phyloP scores from a whole-genome alignment of 2,113 vertebrate genomes.

The Spilogale gracilis region DNA sequence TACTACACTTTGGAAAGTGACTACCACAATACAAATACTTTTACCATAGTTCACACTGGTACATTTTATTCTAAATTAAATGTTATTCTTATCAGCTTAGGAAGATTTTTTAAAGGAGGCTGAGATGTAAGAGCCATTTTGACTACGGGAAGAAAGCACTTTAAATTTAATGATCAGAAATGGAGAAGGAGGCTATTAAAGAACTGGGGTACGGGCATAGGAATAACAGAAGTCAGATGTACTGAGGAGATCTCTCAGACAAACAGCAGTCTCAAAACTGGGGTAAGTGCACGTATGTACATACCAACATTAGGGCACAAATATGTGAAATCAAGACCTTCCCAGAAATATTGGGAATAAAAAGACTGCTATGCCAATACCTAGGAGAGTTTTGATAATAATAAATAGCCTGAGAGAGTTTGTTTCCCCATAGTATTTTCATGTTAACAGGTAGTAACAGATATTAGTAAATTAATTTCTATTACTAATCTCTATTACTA shows the following conservation, averaged over 20 bases:
- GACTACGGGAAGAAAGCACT: not conserved
- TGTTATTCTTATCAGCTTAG: not conserved
- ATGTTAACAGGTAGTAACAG: not conserved
- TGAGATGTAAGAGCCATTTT: not conserved
- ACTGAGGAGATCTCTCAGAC: not conserved
- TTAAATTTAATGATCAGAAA: not conserved
- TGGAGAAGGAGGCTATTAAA: not conserved
- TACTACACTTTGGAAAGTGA: not conserved
- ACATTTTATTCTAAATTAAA: slow-evolving; percentile 31
- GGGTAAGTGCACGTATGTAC: not conserved
- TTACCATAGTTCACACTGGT: not conserved
- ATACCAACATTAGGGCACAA: not conserved
- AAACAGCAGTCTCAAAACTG: not conserved
- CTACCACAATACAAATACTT: not conserved
- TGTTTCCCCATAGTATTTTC: not conserved
- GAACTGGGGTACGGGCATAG: not conserved
- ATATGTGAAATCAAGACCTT: slow-evolving; percentile 1
- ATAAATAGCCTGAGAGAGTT: not conserved
- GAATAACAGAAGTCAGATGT: not conserved
- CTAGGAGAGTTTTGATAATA: not conserved
- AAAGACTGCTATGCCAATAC: not conserved
- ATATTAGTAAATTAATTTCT: slow-evolving; percentile 33
- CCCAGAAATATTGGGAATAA: not conserved
- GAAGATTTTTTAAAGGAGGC: not conserved
- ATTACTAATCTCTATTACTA: not conserved